Evolutionary conservation across 1,140 invertebrate genomes (phyloP), one percentile per base, ranked within the genome.

Genomic region (Orchestia grillus): DNA sequence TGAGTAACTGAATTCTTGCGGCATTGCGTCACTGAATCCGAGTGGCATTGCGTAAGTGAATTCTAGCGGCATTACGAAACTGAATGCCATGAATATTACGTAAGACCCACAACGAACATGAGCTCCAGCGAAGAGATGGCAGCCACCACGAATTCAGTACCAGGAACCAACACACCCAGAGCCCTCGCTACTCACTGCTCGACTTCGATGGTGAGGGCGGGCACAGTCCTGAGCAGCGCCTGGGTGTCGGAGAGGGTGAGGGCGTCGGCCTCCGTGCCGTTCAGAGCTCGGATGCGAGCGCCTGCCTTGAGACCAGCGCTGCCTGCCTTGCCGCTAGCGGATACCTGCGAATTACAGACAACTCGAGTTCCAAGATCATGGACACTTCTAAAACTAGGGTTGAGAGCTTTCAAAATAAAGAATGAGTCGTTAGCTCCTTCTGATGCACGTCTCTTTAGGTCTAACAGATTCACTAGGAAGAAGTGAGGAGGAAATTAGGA

Each of bases 291-390:
- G 97, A 99, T 98, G 96, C 98, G 98, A 97, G 98, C 98, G 87
- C 98, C 98, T 97, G 99, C 98, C 96, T 98, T 97, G 45, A 98
- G 98, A 8, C 98, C 98, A 97, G 98, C 98, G 96, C 98, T 97
- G 19, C 98, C 98, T 15, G 98, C 98, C 97, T 98, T 98, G 96
- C 98, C 98, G 19, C 98, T 98, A 42, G 98, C 98, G 97, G 99
- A 99, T 96, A 99, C 98, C 98, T 99, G 98, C 36, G 47, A 45
- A 8, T 92, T 43, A 4, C 8, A 40, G 41, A 87, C 4, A 87
- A 87, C 40, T 77, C n/a, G n/a, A 19, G 47, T 53, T 53, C 47
- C 6, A 19, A 53, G 47, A 8, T 53, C 47, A 53, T 19, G 19
- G 19, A 8, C 19, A 53, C 47, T 53, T 8, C 6, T 19, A 53